Conservation (phyloP, 2,797 vertebrate genomes). For the Bryconaethiops microstoma region DNA sequence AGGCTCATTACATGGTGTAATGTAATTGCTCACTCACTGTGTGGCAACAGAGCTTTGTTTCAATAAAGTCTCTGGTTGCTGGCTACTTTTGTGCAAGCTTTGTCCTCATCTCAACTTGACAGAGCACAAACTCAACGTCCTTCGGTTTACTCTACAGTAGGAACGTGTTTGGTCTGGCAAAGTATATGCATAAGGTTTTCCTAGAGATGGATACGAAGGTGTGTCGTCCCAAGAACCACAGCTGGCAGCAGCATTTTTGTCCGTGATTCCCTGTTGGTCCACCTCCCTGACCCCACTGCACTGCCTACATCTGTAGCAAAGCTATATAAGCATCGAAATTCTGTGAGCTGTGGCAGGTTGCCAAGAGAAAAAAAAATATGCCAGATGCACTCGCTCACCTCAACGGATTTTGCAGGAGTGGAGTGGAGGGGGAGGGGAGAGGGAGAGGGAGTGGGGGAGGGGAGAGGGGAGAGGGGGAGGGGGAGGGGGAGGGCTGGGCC, state of each 20-base stretch:
- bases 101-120: conserved; percentile 41
- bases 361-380: conserved; percentile 36
- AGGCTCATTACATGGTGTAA: not conserved
- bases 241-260: not conserved
- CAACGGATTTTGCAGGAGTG: conserved; percentile 43
- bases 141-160: conserved; percentile 35
- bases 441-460: not conserved
- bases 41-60: conserved; percentile 18
- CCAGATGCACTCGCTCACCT: conserved; percentile 61
- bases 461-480: conserved; percentile 21
- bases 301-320: conserved; percentile 14
- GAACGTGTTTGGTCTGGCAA: conserved; percentile 43
- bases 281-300: not conserved
- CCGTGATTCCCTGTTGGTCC: not conserved
- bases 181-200: conserved; percentile 15
- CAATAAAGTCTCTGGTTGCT: conserved; percentile 15
- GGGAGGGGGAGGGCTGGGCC: not conserved
- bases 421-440: conserved; percentile 20
- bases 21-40: not conserved
- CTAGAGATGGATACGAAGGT: conserved; percentile 8
- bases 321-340: conserved; percentile 42
- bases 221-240: not conserved
- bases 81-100: conserved; percentile 28
- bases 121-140: conserved; percentile 12
- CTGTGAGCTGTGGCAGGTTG: conserved; percentile 46